phyloP scores from a whole-genome alignment of 2,113 vertebrate species.

The Vulpes lagopus region DNA sequence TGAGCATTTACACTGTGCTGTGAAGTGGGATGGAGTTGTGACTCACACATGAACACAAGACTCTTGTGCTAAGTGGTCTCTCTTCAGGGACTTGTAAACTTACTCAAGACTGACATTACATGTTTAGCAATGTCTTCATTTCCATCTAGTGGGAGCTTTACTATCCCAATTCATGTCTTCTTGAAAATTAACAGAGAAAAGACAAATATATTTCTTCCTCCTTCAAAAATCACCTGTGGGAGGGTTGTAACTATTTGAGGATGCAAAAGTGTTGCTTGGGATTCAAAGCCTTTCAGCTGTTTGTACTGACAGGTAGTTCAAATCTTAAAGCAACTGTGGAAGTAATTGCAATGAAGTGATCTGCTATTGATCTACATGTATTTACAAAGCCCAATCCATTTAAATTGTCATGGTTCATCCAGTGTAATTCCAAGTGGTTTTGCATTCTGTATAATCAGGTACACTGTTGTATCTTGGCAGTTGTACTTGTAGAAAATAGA shows the following conservation, averaged over 20 bases:
- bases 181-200: neutral
- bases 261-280: neutral
- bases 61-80: neutral
- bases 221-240: neutral
- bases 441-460: neutral
- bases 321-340: conserved; percentile 31
- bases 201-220: neutral
- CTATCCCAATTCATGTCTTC: neutral
- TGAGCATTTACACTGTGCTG: neutral
- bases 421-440: neutral
- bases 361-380: neutral
- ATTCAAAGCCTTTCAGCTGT: conserved; percentile 48
- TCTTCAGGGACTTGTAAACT: neutral
- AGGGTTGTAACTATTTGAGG: neutral
- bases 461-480: neutral
- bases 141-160: neutral
- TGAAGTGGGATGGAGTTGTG: neutral
- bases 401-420: neutral
- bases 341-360: neutral
- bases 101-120: neutral
- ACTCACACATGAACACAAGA: neutral
- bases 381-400: conserved; percentile 40
- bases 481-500: conserved; percentile 8
- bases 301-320: neutral
- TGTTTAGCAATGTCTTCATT: neutral